Evolutionary conservation across 37 sponge, comb jelly and placozoan species (phyloP).

Genomic region (Amphimedon queenslandica): DNA sequence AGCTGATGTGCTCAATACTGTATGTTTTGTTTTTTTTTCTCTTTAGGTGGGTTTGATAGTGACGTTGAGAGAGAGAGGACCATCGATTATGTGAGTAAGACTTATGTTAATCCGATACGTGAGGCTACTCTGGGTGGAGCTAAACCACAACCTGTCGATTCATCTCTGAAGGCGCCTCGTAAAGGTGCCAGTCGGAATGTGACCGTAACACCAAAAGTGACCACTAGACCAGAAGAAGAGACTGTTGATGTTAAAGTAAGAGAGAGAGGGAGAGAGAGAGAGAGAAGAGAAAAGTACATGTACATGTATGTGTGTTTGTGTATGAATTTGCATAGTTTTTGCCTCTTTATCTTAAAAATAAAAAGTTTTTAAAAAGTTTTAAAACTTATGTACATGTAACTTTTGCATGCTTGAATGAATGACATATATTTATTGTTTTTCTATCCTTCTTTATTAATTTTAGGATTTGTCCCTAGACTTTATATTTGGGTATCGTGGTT

Average conservation of each 20-base stretch:
- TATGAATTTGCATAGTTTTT: too few relatives aligned
- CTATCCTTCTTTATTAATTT: not conserved
- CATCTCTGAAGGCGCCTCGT: not conserved
- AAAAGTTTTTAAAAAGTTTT: too few relatives aligned
- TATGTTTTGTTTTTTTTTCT: not conserved
- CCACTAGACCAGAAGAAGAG: not conserved
- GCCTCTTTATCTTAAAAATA: too few relatives aligned
- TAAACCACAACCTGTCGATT: constrained; percentile 34
- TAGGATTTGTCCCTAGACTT: constrained; percentile 81
- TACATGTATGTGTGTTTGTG: too few relatives aligned
- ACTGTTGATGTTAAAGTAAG: constrained; percentile 37
- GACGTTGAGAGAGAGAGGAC: constrained; percentile 92
- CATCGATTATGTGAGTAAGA: constrained; percentile 87
- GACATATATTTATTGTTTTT: not conserved
- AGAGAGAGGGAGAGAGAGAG: too few relatives aligned
- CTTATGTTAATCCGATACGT: constrained; percentile 74
- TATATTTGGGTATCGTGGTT: constrained; percentile 96
- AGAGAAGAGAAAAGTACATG: too few relatives aligned
- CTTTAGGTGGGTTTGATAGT: constrained; percentile 87
- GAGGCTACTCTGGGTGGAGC: constrained; percentile 33
- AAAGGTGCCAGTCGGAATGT: not conserved
- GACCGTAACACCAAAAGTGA: constrained; percentile 19
- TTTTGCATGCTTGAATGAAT: too few relatives aligned
- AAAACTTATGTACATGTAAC: too few relatives aligned
- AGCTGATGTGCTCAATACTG: not conserved